Base-by-base conservation (phyloP, 2,797 vertebrate species). In the Dallia pectoralis region DNA sequence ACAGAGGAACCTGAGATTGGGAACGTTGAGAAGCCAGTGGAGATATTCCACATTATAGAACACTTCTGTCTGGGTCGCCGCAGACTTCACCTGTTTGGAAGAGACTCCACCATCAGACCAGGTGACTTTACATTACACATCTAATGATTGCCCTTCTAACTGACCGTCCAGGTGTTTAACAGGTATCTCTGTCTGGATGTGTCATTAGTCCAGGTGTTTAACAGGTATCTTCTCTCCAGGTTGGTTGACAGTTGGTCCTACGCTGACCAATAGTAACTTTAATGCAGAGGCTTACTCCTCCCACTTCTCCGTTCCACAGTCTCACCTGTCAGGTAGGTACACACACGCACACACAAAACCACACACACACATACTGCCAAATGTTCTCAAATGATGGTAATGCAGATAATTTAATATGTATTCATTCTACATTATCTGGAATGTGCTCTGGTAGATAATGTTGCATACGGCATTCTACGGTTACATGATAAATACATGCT, bases 21-120 rank as follows among this genome's bases (percentile, higher is more conserved):
- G 72, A 99, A 99, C 71, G 97, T 97, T 27, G 98, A 99, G 88
- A 99, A 99, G 70, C 97, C 98, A 0, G 97, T 98, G 3, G 98
- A 99, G 91, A 99, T 99, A 68, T 99, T 99, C 76, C 98, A 99
- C 85, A 99, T 99, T 78, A 98, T 99, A 8, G 97, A 99, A 75
- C 97, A 99, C 68, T 99, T 99, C 89, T 99, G 97, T 85, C 93
- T 99, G 0, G 97, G 97, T 11, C 95, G 96, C 16, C 89, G 96
- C 66, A 92, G 98, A 6, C 92, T 99, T 32, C 97, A 99, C 83
- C 93, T 99, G 7, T 99, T 99, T 29, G 98, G 97, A 72, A 91
- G 96, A 78, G 98, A 99, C 82, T 98, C 97, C 62, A 99, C 97
- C 5, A 98, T 99, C 62, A 92, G 98, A 79, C 97, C 97, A 90